These are phyloP conservation scores for Danio albolineatus DNA, from an alignment of 2,797 vertebrate species.

Conservation along the genomic window DNA sequence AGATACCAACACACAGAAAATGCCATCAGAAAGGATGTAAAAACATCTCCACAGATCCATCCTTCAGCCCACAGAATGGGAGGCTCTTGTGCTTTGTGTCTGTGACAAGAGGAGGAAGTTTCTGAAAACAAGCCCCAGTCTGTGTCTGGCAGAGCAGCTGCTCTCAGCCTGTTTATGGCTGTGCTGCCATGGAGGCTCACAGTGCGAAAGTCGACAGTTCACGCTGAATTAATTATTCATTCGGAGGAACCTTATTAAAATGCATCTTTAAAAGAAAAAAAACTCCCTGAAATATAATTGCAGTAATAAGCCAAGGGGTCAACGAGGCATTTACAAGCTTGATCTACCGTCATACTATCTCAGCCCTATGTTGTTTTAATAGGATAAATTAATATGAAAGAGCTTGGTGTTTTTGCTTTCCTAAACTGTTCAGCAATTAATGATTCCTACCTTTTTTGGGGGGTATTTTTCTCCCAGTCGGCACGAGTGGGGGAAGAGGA, in stretches of 20 bases:
- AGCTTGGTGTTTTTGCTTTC: constrained; percentile 11
- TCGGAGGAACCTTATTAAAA: constrained; percentile 51
- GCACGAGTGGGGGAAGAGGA: not conserved
- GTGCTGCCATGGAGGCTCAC: constrained; percentile 44
- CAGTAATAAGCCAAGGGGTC: constrained; percentile 55
- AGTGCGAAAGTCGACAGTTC: constrained; percentile 50
- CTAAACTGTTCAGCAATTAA: constrained; percentile 41
- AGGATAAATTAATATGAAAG: constrained; percentile 47
- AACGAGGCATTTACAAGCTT: constrained; percentile 56
- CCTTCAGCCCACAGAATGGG: constrained; percentile 51
- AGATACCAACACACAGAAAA: constrained; percentile 6
- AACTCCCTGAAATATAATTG: constrained; percentile 51
- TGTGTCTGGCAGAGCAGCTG: constrained; percentile 57
- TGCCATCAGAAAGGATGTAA: constrained; percentile 33
- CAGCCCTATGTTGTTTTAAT: constrained; percentile 49
- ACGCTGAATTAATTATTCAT: constrained; percentile 59
- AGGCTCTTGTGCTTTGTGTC: constrained; percentile 51
- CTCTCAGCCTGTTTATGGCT: constrained; percentile 54
- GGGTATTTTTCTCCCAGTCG: constrained; percentile 32
- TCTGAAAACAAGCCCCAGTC: constrained; percentile 49
- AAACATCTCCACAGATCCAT: constrained; percentile 51
- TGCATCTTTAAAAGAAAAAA: constrained; percentile 46
- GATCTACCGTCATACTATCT: constrained; percentile 44
- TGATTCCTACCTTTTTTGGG: constrained; percentile 25
- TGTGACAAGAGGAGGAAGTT: constrained; percentile 40